Evolutionary conservation across 2,888 invertebrate species (phyloP).

Genomic region (Galeopsomyia nigrocyanea): DNA sequence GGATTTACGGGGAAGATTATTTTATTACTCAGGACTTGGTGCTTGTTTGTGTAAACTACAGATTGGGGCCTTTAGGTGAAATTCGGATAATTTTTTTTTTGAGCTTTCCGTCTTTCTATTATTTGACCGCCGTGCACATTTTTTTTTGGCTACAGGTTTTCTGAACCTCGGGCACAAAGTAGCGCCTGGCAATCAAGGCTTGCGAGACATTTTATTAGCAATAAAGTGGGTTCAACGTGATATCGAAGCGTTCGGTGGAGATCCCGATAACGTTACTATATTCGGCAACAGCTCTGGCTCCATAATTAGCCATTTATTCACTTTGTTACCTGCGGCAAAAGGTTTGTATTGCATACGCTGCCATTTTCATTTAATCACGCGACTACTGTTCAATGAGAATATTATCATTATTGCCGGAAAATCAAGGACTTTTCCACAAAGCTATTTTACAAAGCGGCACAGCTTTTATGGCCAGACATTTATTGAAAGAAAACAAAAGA

Average conservation of each 20-base stretch:
- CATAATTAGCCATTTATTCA: conserved; percentile 48
- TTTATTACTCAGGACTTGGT: conserved; percentile 52
- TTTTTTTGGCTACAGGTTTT: conserved; percentile 51
- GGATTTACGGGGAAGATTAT: conserved; percentile 51
- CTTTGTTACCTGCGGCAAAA: conserved; percentile 54
- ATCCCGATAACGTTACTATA: conserved; percentile 58
- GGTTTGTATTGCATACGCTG: conserved; percentile 46
- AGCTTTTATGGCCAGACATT: conserved; percentile 40
- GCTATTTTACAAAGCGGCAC: conserved; percentile 57
- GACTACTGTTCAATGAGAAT: too few relatives aligned
- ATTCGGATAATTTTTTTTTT: too few relatives aligned
- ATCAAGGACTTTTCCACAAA: conserved; percentile 57
- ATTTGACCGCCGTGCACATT: too few relatives aligned
- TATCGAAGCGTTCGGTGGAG: conserved; percentile 57
- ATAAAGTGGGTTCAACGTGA: conserved; percentile 59
- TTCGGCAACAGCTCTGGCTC: conserved; percentile 57
- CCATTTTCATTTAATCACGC: too few relatives aligned
- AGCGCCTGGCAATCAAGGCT: conserved; percentile 58
- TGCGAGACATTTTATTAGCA: conserved; percentile 58
- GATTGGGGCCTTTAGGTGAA: conserved; percentile 52
- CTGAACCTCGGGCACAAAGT: conserved; percentile 55
- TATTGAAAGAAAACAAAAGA: not conserved
- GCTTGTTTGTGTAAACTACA: conserved; percentile 51
- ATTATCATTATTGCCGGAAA: not conserved
- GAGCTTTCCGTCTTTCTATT: too few relatives aligned